Evolutionary conservation across 2,888 invertebrate genomes (phyloP).

Genomic region (Campoplex nolae): DNA sequence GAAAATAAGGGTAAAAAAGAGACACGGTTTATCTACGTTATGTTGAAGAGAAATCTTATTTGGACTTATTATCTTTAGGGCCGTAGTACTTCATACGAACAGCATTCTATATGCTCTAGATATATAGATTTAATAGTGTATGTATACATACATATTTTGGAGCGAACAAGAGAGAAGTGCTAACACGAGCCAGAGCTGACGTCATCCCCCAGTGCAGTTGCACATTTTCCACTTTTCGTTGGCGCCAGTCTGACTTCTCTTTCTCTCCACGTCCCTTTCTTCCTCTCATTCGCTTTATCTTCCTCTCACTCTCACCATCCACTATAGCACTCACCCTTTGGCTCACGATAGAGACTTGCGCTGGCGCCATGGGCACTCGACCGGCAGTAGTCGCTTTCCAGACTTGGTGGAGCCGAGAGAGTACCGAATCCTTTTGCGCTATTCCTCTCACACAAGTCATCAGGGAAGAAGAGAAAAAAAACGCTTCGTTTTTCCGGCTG

Average conservation of each 20-base stretch:
- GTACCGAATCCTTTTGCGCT: conserved; percentile 44
- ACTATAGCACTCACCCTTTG: conserved; percentile 43
- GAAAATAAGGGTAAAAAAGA: background rate
- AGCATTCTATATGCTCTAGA: conserved; percentile 13
- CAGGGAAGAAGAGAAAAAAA: conserved; percentile 7
- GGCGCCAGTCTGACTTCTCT: conserved; percentile 60
- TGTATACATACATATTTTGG: conserved; percentile 49
- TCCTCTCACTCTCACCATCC: conserved; percentile 61
- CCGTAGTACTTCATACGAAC: conserved; percentile 36
- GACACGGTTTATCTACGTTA: background rate
- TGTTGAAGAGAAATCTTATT: conserved; percentile 55
- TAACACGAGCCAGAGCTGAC: conserved; percentile 65
- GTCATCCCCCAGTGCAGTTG: conserved; percentile 74
- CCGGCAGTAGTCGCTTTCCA: conserved; percentile 57
- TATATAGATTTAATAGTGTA: background rate
- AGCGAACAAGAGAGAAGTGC: conserved; percentile 58
- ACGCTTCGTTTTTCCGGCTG: conserved; percentile 16
- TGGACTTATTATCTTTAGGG: conserved; percentile 49
- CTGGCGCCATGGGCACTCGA: conserved; percentile 64
- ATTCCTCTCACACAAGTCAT: conserved; percentile 24
- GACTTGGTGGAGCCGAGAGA: conserved; percentile 62
- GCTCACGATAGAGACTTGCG: conserved; percentile 46
- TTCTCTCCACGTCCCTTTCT: conserved; percentile 64
- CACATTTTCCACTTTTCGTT: conserved; percentile 82
- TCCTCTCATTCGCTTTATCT: conserved; percentile 52